Percentiles rank a stretch among this genome's conserved stretches.
Evolutionary conservation across 2,888 invertebrate species (phyloP).

Genomic region (Tetanocera ferruginea): DNA sequence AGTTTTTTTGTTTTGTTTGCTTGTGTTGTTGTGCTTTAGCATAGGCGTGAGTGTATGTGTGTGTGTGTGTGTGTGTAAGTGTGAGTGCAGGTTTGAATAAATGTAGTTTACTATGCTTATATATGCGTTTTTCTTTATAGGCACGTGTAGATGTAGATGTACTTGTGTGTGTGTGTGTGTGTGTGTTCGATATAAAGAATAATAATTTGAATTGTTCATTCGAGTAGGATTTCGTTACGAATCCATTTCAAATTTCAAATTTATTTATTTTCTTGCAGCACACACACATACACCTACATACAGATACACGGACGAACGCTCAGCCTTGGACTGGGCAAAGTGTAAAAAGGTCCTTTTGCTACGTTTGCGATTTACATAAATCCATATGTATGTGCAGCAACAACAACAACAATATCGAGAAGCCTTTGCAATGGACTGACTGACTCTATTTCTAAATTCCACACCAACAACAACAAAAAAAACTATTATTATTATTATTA

Average conservation of each 20-base stretch:
- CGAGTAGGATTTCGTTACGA: slow-evolving; percentile 65
- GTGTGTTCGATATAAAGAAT: slow-evolving; percentile 54
- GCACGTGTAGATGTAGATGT: slow-evolving; percentile 19
- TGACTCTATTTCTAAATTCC: slow-evolving; percentile 15
- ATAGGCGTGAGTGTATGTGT: slow-evolving; percentile 42
- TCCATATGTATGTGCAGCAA: slow-evolving; percentile 61
- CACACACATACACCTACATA: slow-evolving; percentile 29
- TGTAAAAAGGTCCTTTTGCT: slow-evolving; percentile 63
- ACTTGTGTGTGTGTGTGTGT: slow-evolving; percentile 39
- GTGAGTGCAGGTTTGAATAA: slow-evolving; percentile 25
- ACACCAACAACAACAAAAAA: neutral
- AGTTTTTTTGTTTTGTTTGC: slow-evolving; percentile 1
- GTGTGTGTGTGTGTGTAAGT: slow-evolving; percentile 41
- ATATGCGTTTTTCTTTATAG: neutral
- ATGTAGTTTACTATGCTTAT: neutral
- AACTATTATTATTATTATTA: neutral
- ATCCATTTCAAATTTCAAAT: slow-evolving; percentile 67
- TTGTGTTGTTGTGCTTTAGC: neutral
- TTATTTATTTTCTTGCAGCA: slow-evolving; percentile 54
- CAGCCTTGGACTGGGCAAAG: slow-evolving; percentile 43
- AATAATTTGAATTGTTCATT: slow-evolving; percentile 56
- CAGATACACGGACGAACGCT: no score
- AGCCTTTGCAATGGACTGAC: neutral
- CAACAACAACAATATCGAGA: neutral
- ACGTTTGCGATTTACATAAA: slow-evolving; percentile 66